Evolutionary conservation across 1,140 invertebrate species (phyloP).

Genomic region (Onthophagus taurus): DNA sequence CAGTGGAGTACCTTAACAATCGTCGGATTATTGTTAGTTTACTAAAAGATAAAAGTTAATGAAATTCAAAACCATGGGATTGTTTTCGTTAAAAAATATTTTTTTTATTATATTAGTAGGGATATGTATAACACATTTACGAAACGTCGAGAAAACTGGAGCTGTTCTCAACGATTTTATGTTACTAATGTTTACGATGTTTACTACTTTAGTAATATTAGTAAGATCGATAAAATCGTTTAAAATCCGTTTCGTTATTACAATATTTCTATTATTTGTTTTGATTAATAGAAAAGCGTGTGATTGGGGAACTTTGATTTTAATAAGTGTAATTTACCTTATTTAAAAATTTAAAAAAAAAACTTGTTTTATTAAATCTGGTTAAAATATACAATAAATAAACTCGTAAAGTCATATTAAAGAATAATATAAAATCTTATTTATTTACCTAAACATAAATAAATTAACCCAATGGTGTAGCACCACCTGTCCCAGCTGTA

Average conservation of each 20-base stretch:
- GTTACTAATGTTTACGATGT: slow-evolving; percentile 2
- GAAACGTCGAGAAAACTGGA: neutral
- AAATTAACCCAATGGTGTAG: no score
- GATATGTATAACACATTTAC: neutral
- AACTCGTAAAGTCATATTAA: neutral
- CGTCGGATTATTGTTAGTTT: neutral
- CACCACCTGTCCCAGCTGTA: neutral
- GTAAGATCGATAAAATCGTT: slow-evolving; percentile 6
- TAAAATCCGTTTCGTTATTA: neutral
- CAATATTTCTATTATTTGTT: neutral
- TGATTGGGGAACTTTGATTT: slow-evolving; percentile 2
- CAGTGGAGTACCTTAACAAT: slow-evolving; percentile 2
- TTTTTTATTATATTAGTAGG: neutral
- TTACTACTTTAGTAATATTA: neutral
- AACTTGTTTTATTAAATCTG: neutral
- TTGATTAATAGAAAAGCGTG: slow-evolving; percentile 1
- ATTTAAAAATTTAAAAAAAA: slow-evolving; percentile 8
- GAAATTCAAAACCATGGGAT: neutral
- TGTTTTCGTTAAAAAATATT: slow-evolving; percentile 8
- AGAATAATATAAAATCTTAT: neutral
- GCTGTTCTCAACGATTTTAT: neutral
- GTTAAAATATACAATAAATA: slow-evolving; percentile 2
- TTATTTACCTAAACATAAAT: neutral
- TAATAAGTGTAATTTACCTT: neutral
- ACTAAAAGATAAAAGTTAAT: slow-evolving; percentile 1